Evolutionary conservation across 2,113 vertebrate species (phyloP).

Genomic region (Petrocephalus microphthalmus): DNA sequence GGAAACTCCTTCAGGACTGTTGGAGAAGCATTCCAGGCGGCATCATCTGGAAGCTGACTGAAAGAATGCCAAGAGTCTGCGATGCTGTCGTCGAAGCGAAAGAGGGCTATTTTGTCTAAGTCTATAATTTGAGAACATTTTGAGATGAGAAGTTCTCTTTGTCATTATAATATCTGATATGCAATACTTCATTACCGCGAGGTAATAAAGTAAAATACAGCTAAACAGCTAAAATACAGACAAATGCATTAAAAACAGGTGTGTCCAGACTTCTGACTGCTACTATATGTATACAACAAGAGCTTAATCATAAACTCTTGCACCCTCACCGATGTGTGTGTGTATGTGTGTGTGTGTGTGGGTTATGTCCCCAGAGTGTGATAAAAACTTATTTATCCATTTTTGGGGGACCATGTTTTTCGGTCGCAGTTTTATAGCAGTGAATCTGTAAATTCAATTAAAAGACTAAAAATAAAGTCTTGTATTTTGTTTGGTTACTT

Average conservation of each 20-base stretch:
- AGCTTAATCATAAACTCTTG: slow-evolving; percentile 4
- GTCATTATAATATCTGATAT: neutral
- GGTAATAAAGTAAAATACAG: no score
- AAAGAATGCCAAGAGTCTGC: neutral
- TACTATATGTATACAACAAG: no score
- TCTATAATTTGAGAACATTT: neutral
- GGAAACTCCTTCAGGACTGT: neutral
- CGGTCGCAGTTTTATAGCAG: no score
- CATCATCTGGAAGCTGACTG: neutral
- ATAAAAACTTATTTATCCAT: no score
- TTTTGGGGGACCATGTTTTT: no score
- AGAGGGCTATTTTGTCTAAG: neutral
- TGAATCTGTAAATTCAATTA: no score
- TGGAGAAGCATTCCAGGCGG: neutral
- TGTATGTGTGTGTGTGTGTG: neutral
- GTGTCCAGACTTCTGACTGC: no score
- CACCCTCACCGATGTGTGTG: neutral
- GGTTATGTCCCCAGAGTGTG: no score
- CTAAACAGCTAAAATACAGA: no score
- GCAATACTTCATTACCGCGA: neutral
- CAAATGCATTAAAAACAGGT: no score
- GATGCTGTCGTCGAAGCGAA: neutral
- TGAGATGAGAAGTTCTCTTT: neutral
- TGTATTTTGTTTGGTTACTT: neutral
- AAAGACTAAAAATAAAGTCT: neutral